phyloP scores from a whole-genome alignment of 92 coral and sea anemone genomes.

The Bergia sp. region DNA sequence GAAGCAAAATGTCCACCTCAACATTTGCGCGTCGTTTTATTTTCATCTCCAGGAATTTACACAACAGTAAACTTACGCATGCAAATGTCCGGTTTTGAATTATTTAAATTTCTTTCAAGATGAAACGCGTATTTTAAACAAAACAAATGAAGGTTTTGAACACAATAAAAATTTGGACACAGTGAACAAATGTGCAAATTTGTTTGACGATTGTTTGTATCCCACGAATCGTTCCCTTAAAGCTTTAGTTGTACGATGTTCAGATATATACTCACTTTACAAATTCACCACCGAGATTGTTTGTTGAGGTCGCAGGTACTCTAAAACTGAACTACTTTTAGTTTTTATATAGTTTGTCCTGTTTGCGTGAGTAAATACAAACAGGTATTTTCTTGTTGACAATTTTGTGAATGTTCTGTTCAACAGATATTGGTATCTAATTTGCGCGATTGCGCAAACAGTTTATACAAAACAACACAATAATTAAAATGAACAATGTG shows the following conservation, averaged over 20 bases:
- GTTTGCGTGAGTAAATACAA: background rate
- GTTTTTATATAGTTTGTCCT: background rate
- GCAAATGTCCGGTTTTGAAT: background rate
- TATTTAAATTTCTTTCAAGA: background rate
- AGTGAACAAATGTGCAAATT: background rate
- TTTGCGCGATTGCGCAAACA: background rate
- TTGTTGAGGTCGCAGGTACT: background rate
- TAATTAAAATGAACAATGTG: background rate
- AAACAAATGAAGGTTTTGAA: background rate
- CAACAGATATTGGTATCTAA: background rate
- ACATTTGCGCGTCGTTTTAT: background rate
- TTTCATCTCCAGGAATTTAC: background rate
- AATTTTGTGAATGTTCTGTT: too few relatives aligned
- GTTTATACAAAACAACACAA: background rate
- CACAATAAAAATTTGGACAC: background rate
- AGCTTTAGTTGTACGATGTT: background rate
- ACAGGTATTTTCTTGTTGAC: background rate
- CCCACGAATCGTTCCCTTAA: background rate
- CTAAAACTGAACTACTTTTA: background rate
- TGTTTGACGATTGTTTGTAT: background rate
- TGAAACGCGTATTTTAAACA: background rate
- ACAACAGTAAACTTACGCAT: background rate
- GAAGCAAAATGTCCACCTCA: background rate
- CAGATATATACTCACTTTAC: background rate
- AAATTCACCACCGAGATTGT: background rate